Conservation (phyloP, 2,113 vertebrate genomes). For the Macaca fascicularis region DNA sequence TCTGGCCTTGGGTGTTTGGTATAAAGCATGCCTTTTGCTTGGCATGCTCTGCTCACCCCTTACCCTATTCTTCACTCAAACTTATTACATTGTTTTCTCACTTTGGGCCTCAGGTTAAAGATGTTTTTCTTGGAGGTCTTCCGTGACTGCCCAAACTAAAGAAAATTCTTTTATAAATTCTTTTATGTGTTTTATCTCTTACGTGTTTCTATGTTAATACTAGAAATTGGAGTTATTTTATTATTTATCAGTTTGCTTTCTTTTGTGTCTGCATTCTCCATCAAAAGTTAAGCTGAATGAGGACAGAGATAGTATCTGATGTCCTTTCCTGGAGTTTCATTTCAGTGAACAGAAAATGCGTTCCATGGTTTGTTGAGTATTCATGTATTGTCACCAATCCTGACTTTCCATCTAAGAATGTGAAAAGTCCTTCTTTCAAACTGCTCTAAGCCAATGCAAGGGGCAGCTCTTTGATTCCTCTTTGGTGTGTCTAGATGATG, state of each 20-base stretch:
- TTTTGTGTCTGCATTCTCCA: not conserved
- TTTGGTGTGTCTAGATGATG: not conserved
- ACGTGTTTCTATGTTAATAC: not conserved
- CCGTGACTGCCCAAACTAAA: not conserved
- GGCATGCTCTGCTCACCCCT: fast-evolving
- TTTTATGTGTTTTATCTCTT: not conserved
- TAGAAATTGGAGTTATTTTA: not conserved
- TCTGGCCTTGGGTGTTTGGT: not conserved
- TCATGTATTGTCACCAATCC: not conserved
- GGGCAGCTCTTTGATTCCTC: not conserved
- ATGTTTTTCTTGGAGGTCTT: not conserved
- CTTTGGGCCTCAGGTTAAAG: not conserved
- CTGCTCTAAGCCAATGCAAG: not conserved
- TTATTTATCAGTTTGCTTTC: not conserved
- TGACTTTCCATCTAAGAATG: not conserved
- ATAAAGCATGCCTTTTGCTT: not conserved
- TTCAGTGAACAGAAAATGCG: not conserved
- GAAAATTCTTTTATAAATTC: not conserved
- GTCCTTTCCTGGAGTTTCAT: not conserved
- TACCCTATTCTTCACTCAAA: not conserved
- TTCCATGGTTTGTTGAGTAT: not conserved
- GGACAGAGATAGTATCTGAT: not conserved
- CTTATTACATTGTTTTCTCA: not conserved
- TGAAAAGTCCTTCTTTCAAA: not conserved
- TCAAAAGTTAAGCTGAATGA: not conserved